phyloP scores from a whole-genome alignment of 2,797 vertebrate genomes.

The Gymnopithys bicolor region DNA sequence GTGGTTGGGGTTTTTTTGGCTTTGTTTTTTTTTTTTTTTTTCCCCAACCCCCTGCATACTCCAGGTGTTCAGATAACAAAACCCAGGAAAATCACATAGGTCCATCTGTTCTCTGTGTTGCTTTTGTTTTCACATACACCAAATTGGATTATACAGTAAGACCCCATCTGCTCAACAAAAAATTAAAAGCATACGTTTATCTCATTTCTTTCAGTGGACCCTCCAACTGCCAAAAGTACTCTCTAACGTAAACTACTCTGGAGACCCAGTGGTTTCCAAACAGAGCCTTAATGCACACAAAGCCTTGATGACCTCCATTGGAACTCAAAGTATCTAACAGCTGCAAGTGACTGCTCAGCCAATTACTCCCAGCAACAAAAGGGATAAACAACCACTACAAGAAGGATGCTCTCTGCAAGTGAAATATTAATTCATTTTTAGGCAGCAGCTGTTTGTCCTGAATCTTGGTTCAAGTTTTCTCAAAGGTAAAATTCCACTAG shows the following conservation, averaged over 20 bases:
- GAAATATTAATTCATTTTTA: conserved; percentile 76
- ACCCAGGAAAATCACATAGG: not conserved
- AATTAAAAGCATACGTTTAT: not conserved
- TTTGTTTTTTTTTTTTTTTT: not conserved
- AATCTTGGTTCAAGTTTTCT: conserved; percentile 22
- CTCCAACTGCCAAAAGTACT: not conserved
- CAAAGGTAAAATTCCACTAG: not conserved
- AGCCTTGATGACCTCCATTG: conserved; percentile 57
- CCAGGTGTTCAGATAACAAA: not conserved
- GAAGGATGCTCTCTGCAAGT: conserved; percentile 57
- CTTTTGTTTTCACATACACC: not conserved
- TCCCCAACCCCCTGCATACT: not conserved
- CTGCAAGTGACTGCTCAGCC: conserved; percentile 73
- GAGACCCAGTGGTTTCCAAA: conserved; percentile 52
- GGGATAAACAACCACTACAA: conserved; percentile 69
- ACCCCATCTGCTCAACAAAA: not conserved
- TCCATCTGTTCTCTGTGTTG: not conserved
- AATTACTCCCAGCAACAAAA: conserved; percentile 74
- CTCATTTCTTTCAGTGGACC: conserved; percentile 2
- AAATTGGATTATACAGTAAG: not conserved
- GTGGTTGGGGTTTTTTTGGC: too few relatives aligned
- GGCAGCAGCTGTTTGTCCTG: not conserved
- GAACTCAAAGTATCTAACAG: conserved; percentile 67
- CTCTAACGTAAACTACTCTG: not conserved
- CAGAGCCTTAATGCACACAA: conserved; percentile 68